Conservation (phyloP, 2,797 vertebrate genomes). For the Tragelaphus eurycerus region DNA sequence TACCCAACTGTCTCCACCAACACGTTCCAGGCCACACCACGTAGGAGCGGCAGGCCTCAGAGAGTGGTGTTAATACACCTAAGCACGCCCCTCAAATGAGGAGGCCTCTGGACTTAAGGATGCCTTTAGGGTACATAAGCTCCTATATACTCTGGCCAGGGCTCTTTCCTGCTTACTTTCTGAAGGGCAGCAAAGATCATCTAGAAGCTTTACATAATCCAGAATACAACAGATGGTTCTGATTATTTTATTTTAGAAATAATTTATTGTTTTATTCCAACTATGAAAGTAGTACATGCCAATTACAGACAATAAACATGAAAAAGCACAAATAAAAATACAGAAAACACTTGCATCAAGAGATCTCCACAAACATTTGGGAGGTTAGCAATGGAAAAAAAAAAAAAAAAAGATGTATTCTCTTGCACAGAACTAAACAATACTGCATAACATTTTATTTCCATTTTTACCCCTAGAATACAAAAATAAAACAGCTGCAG, state of each 20-base stretch:
- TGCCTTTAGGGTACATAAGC: background rate
- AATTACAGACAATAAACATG: background rate
- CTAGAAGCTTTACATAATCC: background rate
- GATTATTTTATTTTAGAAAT: slow-evolving; percentile 39
- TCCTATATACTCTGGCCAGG: background rate
- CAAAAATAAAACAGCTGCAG: background rate
- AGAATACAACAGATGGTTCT: background rate
- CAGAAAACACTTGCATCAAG: background rate
- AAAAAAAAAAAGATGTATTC: background rate
- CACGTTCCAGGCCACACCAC: background rate
- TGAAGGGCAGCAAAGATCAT: slow-evolving; percentile 9
- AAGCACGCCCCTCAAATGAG: background rate
- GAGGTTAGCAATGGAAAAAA: background rate
- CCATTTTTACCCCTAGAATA: background rate
- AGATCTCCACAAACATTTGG: background rate
- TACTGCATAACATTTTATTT: background rate
- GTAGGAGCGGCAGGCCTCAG: background rate
- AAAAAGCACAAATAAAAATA: slow-evolving; percentile 50
- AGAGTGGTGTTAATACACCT: background rate
- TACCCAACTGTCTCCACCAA: background rate
- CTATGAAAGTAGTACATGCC: slow-evolving; percentile 17
- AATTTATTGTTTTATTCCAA: slow-evolving; percentile 44
- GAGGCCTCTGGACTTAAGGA: background rate
- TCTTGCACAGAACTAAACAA: background rate
- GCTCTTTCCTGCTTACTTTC: slow-evolving; percentile 33